These are phyloP conservation scores for Malacosoma neustria DNA, from an alignment of 2,888 invertebrate genomes.

Conservation along the genomic window DNA sequence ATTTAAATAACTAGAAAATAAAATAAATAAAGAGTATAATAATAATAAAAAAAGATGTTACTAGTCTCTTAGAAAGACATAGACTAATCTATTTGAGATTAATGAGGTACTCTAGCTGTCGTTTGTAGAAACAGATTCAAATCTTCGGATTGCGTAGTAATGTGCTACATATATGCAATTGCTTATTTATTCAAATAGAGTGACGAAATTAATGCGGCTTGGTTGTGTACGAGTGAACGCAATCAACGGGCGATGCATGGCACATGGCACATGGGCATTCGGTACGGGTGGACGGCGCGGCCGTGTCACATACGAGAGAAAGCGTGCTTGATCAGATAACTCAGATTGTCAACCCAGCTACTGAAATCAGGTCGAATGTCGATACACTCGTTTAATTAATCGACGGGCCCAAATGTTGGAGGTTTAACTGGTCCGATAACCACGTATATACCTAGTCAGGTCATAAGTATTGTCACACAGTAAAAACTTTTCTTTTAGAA, in stretches of 20 bases:
- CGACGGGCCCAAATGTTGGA: conserved; percentile 64
- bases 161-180: conserved; percentile 53
- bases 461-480: too few relatives aligned
- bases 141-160: conserved; percentile 41
- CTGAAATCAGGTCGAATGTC: conserved; percentile 74
- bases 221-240: conserved; percentile 46
- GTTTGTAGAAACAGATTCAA: conserved; percentile 35
- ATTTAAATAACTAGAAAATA: too few relatives aligned
- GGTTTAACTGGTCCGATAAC: conserved; percentile 49
- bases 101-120: conserved; percentile 38
- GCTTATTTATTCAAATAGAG: conserved; percentile 64
- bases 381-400: conserved; percentile 73
- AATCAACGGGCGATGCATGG: conserved; percentile 38
- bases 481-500: too few relatives aligned
- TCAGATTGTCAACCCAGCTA: conserved; percentile 72
- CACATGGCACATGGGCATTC: conserved; percentile 7
- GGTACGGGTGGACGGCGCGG: conserved; percentile 14
- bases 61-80: too few relatives aligned
- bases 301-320: conserved; percentile 59
- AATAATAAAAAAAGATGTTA: too few relatives aligned
- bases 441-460: too few relatives aligned
- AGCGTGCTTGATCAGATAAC: conserved; percentile 74
- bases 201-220: conserved; percentile 63
- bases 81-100: conserved; percentile 23
- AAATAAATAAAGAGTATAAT: too few relatives aligned